Conservation (phyloP, 2,797 vertebrate species). For the Notolabrus celidotus region DNA sequence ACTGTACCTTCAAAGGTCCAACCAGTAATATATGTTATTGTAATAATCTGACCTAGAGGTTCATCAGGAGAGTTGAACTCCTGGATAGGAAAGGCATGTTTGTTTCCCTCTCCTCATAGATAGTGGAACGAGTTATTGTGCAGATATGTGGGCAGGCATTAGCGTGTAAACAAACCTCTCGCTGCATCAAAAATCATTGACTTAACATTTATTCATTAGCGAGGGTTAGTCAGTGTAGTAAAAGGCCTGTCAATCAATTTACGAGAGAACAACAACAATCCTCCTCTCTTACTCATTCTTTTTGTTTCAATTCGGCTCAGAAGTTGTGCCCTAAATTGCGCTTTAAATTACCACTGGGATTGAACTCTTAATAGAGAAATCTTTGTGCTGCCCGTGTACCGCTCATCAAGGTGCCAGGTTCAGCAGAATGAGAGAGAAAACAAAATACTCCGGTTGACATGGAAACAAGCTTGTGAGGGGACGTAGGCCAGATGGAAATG, state of each 20-base stretch:
- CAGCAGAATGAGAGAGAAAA: constrained; percentile 64
- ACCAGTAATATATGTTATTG: background rate
- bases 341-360: constrained; percentile 47
- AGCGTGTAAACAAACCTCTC: constrained; percentile 23
- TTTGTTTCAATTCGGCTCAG: constrained; percentile 30
- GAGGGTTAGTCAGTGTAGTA: constrained; percentile 15
- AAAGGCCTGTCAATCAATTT: constrained; percentile 24
- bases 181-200: constrained; percentile 19
- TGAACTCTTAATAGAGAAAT: constrained; percentile 70
- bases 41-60: constrained; percentile 2
- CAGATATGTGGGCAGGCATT: background rate
- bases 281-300: constrained; percentile 9
- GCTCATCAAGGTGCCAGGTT: constrained; percentile 73
- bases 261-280: background rate
- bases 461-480: constrained; percentile 77
- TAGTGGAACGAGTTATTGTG: background rate
- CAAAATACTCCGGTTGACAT: constrained; percentile 76
- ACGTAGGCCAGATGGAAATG: constrained; percentile 74
- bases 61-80: constrained; percentile 2
- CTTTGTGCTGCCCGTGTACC: constrained; percentile 62
- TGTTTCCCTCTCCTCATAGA: background rate
- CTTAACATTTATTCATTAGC: constrained; percentile 11
- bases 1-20: no score
- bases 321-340: constrained; percentile 43
- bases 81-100: background rate